Conservation (phyloP, 2,113 vertebrate species). For the Halichoeres trimaculatus region DNA sequence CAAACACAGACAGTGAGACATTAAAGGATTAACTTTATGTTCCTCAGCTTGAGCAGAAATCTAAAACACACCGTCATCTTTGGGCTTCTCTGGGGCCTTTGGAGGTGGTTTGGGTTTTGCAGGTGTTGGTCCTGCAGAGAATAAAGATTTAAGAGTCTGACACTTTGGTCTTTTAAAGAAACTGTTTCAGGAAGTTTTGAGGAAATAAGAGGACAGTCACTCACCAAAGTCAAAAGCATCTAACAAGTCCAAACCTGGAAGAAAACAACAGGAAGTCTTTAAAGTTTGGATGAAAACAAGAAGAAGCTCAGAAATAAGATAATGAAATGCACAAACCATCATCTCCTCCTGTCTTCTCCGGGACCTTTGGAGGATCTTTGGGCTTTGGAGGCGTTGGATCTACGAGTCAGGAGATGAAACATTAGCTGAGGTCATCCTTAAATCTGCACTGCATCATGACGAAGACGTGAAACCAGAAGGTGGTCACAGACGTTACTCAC, state of each 20-base stretch:
- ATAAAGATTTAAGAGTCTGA: neutral
- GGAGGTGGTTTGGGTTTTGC: constrained; percentile 23
- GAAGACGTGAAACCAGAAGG: no score
- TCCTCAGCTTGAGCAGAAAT: neutral
- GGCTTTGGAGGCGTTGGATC: constrained; percentile 3
- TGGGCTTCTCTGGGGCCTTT: neutral
- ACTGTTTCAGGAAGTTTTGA: no score
- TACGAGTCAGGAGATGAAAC: no score
- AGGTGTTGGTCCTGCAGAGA: neutral
- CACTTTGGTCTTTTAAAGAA: no score
- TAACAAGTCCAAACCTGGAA: accelerated
- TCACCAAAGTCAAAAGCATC: constrained; percentile 26
- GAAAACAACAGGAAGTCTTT: constrained; percentile 12
- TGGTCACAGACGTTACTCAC: neutral
- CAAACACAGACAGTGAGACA: neutral
- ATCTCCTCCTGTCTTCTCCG: neutral
- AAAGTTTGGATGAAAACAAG: neutral
- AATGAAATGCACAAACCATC: neutral
- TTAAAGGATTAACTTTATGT: neutral
- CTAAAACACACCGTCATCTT: constrained; percentile 47
- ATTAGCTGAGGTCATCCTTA: no score
- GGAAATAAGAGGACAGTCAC: neutral
- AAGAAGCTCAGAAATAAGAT: neutral
- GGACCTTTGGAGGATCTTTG: neutral
- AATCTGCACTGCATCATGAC: no score